Percentiles rank a stretch among this genome's conserved stretches.
Evolutionary conservation across 2,797 vertebrate species (phyloP).

Genomic region (Loriculus beryllinus): DNA sequence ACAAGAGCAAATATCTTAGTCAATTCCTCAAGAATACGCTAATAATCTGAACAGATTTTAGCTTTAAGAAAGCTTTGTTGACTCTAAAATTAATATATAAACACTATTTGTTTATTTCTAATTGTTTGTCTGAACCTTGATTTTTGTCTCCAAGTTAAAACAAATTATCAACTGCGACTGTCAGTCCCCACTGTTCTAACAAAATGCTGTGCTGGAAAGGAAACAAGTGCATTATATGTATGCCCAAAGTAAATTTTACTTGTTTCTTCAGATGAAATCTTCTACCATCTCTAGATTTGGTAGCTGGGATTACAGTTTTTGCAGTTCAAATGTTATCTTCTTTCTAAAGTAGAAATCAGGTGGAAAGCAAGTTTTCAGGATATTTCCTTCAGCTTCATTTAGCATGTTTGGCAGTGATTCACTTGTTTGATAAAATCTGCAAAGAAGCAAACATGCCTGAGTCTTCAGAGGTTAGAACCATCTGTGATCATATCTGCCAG

Average conservation of each 20-base stretch:
- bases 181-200: neutral
- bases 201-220: neutral
- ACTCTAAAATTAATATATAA: neutral
- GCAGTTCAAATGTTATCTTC: neutral
- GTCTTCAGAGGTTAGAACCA: neutral
- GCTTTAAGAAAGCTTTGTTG: neutral
- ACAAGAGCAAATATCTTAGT: neutral
- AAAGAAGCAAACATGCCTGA: neutral
- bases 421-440: neutral
- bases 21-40: neutral
- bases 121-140: fast-evolving
- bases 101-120: neutral
- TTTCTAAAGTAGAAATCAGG: neutral
- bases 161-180: neutral
- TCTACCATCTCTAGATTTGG: neutral
- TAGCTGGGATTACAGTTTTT: neutral
- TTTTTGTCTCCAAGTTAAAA: neutral
- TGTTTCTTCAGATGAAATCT: neutral
- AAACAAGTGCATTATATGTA: neutral
- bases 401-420: neutral
- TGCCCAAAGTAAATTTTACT: neutral
- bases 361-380: neutral
- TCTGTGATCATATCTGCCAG: neutral
- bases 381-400: neutral
- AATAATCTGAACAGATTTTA: neutral